Evolutionary conservation across 2,888 invertebrate genomes (phyloP).

Genomic region (Suillia variegata): DNA sequence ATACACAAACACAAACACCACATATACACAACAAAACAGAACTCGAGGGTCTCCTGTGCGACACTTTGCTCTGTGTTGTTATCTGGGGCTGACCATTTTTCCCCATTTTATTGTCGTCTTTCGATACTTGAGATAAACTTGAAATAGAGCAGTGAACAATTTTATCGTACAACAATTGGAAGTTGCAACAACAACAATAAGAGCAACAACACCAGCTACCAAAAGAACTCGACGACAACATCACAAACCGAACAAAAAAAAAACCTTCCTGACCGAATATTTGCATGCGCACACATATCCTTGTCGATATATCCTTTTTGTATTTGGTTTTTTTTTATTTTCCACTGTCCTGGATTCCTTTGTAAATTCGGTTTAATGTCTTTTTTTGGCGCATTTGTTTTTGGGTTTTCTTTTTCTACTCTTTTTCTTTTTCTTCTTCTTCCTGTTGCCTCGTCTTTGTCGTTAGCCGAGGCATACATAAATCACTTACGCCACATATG

Average conservation of each 20-base stretch:
- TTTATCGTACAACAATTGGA: no score
- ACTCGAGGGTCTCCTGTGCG: neutral
- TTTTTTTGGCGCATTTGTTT: neutral
- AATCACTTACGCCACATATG: slow-evolving; percentile 3
- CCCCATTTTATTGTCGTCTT: slow-evolving; percentile 14
- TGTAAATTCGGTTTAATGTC: no score
- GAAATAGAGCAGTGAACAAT: slow-evolving; percentile 14
- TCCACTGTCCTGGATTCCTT: neutral
- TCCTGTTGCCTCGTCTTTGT: neutral
- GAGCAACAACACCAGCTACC: neutral
- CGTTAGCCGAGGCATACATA: neutral
- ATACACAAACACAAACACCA: no score
- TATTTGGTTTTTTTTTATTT: neutral
- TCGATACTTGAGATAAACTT: slow-evolving; percentile 20
- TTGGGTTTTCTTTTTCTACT: neutral
- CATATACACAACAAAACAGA: no score
- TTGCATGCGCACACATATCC: slow-evolving; percentile 22
- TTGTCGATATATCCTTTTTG: slow-evolving; percentile 2
- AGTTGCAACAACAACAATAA: neutral
- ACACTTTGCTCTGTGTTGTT: neutral
- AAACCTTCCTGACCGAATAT: slow-evolving; percentile 9
- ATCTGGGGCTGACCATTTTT: slow-evolving; percentile 7
- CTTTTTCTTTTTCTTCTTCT: neutral
- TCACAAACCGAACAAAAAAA: neutral
- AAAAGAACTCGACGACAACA: no score